Base-by-base conservation (phyloP, 2,113 vertebrate genomes). In the Oreocharis arfaki region DNA sequence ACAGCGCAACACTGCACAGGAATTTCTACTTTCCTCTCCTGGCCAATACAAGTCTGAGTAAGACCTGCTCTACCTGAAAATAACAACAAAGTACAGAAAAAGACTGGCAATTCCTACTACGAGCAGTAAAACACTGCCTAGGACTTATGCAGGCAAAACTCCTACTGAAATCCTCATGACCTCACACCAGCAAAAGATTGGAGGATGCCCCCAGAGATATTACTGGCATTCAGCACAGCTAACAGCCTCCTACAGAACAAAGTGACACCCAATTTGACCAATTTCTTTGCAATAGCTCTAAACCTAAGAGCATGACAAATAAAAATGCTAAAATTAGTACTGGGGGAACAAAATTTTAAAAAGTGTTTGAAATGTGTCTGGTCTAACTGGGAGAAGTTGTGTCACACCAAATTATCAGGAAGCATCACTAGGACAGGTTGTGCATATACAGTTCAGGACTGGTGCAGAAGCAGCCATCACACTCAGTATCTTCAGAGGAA, bases 371-470 rank as follows among this genome's bases (percentile, higher is more conserved):
- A 92, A 89, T 44, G 67, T 60, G 39, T 91, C 84, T 93, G 65
- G 68, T 84, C 73, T 95, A 96, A 88, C 79, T 46, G 85, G 73
- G 42, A 93, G 46, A 86, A 83, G 41, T n/a, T 79, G 75, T 84
- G 76, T 70, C 86, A 89, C 88, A 85, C n/a, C 85, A 28, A 84
- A 84, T 89, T 87, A 42, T 61, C 84, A 85, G 86, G 87, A 96
- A 96, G 85, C 89, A 94, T 84, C 89, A 82, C 83, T 64, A 96
- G 68, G 91, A 95, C 90, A 89, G 61, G 88, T 64, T 92, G 79
- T 93, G 88, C 89, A 64, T 95, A 95, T 89, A 94, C 93, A 85
- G 83, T 96, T 97, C 67, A 96, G 95, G 96, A 97, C 89, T 95
- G 95, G 89, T 93, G 80, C 85, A 37, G 89, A 93, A 97, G 87